These are phyloP conservation scores for Argopecten irradians DNA, from an alignment of 1,140 invertebrate species.

Conservation along the genomic window DNA sequence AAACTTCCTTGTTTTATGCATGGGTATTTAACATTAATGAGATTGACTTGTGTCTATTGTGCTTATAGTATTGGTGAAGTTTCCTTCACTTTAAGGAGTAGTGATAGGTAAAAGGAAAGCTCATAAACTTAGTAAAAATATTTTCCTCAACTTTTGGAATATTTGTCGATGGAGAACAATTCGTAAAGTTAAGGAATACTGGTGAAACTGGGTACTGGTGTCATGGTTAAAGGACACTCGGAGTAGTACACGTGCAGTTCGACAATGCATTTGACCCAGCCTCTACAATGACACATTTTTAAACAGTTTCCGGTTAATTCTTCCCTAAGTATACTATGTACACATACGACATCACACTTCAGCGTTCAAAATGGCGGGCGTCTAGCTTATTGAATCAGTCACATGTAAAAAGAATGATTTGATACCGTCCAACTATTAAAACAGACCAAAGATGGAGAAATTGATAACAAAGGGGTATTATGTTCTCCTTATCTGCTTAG, in stretches of 20 bases:
- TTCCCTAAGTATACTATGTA: not conserved
- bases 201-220: too few relatives aligned
- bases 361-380: not conserved
- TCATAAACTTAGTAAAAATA: too few relatives aligned
- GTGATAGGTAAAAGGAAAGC: too few relatives aligned
- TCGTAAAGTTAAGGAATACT: too few relatives aligned
- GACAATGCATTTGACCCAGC: not conserved
- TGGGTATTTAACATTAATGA: too few relatives aligned
- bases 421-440: not conserved
- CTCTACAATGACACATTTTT: not conserved
- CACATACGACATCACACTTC: not conserved
- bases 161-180: too few relatives aligned
- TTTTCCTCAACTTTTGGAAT: too few relatives aligned
- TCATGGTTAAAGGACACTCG: too few relatives aligned
- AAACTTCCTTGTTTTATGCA: too few relatives aligned
- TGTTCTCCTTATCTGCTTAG: not conserved
- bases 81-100: too few relatives aligned
- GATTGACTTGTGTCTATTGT: too few relatives aligned
- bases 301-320: constrained; percentile 13
- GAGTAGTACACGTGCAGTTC: not conserved
- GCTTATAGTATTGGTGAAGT: too few relatives aligned
- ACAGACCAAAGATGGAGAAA: not conserved
- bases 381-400: not conserved
- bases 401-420: not conserved
- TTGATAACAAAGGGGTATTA: not conserved